Evolutionary conservation across 2,888 invertebrate species (phyloP).

Genomic region (Bellardia bayeri): DNA sequence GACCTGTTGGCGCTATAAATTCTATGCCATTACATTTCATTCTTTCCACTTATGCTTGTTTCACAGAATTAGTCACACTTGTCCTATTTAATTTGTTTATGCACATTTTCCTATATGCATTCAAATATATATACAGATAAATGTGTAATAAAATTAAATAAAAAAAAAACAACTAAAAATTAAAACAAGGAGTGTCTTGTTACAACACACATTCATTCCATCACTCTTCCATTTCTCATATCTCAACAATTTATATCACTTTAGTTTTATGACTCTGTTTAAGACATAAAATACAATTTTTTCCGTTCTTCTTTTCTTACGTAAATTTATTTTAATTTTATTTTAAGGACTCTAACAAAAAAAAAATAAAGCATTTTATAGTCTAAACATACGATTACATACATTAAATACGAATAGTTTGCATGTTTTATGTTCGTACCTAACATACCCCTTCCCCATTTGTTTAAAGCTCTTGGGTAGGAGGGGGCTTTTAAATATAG

Average conservation of each 20-base stretch:
- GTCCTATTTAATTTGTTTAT: slow-evolving; percentile 44
- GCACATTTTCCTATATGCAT: not conserved
- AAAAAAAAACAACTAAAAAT: slow-evolving; percentile 44
- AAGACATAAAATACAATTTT: slow-evolving; percentile 61
- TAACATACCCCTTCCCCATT: not conserved
- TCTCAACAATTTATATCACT: slow-evolving; percentile 65
- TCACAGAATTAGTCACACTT: slow-evolving; percentile 66
- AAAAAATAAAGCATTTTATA: slow-evolving; percentile 67
- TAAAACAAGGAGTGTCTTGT: slow-evolving; percentile 71
- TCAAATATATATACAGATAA: slow-evolving; percentile 9
- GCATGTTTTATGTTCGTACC: slow-evolving; percentile 70
- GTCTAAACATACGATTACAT: slow-evolving; percentile 71
- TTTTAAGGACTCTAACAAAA: slow-evolving; percentile 74
- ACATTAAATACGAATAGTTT: slow-evolving; percentile 68
- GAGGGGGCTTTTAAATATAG: slow-evolving; percentile 48
- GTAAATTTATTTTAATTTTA: slow-evolving; percentile 75
- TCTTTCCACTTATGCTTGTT: not conserved
- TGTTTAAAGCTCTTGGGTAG: not conserved
- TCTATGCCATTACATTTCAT: not conserved
- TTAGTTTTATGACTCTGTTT: slow-evolving; percentile 71
- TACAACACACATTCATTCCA: slow-evolving; percentile 52
- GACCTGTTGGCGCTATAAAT: slow-evolving; percentile 53
- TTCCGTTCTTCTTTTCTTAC: slow-evolving; percentile 39
- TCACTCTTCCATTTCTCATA: slow-evolving; percentile 31
- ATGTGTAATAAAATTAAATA: slow-evolving; percentile 21